Evolutionary conservation across 2,113 vertebrate genomes (phyloP).

Genomic region (Neodontobutis hainanensis): DNA sequence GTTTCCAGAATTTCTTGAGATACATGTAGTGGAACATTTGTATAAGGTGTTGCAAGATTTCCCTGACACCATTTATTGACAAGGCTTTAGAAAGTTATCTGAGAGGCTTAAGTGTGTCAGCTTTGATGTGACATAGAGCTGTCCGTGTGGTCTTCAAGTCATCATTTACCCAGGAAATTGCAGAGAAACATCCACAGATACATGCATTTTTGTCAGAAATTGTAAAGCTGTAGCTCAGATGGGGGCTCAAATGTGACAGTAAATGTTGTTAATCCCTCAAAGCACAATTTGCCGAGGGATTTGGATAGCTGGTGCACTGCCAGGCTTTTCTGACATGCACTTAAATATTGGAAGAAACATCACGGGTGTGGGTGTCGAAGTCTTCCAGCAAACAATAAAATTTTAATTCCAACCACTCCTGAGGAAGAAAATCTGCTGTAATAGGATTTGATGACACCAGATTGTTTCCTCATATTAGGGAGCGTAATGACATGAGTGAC

Average conservation of each 20-base stretch:
- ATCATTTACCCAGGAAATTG: slow-evolving; percentile 45
- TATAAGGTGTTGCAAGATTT: slow-evolving; percentile 43
- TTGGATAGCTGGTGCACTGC: slow-evolving; percentile 57
- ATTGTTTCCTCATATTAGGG: slow-evolving; percentile 74
- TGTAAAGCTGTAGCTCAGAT: slow-evolving; percentile 58
- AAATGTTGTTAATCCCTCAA: slow-evolving; percentile 70
- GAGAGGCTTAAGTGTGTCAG: slow-evolving; percentile 65
- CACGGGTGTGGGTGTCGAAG: slow-evolving; percentile 59
- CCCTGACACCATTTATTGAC: slow-evolving; percentile 57
- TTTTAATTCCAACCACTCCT: slow-evolving; percentile 70
- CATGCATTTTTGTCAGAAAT: slow-evolving; percentile 41
- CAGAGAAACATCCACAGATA: slow-evolving; percentile 39
- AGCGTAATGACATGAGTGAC: slow-evolving; percentile 70
- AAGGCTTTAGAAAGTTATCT: slow-evolving; percentile 57
- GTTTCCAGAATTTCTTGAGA: slow-evolving; percentile 40
- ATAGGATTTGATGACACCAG: slow-evolving; percentile 73
- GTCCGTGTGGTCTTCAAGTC: slow-evolving; percentile 43
- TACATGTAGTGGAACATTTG: slow-evolving; percentile 35
- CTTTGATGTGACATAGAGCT: slow-evolving; percentile 63
- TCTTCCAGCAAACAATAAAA: slow-evolving; percentile 70
- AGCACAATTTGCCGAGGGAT: slow-evolving; percentile 65
- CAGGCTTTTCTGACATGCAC: slow-evolving; percentile 64
- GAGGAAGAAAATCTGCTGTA: slow-evolving; percentile 67
- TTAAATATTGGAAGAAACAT: slow-evolving; percentile 69
- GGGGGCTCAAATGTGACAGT: slow-evolving; percentile 64